Base-by-base conservation (phyloP, 2,113 vertebrate genomes). In the Amazona guildingii region DNA sequence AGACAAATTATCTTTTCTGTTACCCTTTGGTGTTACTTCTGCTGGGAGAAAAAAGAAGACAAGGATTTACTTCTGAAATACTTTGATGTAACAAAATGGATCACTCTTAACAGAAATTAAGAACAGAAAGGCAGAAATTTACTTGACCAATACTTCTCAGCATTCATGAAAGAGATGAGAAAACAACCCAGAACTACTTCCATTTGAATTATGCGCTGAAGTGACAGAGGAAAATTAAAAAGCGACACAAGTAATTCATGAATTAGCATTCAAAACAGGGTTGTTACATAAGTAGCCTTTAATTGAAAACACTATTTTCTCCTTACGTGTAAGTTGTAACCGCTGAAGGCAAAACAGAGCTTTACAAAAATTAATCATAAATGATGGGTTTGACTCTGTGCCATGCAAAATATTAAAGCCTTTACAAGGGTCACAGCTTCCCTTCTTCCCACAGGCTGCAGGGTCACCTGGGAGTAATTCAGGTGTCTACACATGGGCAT, bases 201-300 rank as follows among this genome's bases (percentile, higher is more conserved):
- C 92, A 83, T 94, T 80, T 95, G 62, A 93, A 79, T 91, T 91
- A 92, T 73, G 70, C 49, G 52, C 66, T 83, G 74, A 91, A 96
- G 75, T 92, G 94, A 94, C 86, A 1, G 1, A 85, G 52, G 49
- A 91, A 96, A 94, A 95, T 93, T 39, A 79, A 82, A 94, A 96
- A 85, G 70, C 3, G 1, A 76, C 83, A 70, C 63, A 81, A 91
- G 54, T 85, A 87, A 94, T 74, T 94, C 12, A 52, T 17, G 67
- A 92, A 96, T 96, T 94, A 95, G 91, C 88, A 95, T 96, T 96
- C 92, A 91, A 94, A 97, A 94, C 70, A 87, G 81, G 63, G 70
- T 15, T 51, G 54, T 94, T 96, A 94, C 63, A 74, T 93, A 97
- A 96, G 88, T 10, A 88, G 64, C 44, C 77, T 84, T 92, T 94